Conservation (phyloP, 1,140 invertebrate species). For the Neodiprion lecontei region DNA sequence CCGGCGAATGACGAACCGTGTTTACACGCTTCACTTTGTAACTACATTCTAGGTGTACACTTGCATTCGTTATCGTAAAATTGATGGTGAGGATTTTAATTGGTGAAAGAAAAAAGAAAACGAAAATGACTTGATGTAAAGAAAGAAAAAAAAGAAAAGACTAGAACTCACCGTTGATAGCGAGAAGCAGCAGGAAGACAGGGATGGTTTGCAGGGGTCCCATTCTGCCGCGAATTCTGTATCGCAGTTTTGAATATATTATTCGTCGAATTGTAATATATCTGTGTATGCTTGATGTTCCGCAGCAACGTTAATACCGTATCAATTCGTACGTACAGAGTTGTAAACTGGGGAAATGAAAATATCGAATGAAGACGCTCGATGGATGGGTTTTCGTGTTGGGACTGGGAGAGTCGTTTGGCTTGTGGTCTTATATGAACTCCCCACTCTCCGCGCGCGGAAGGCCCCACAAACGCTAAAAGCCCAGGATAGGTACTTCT, state of each 20-base stretch:
- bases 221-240: slow-evolving; percentile 37
- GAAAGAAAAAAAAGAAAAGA: background rate
- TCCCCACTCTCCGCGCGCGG: slow-evolving; percentile 52
- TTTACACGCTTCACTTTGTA: too few relatives aligned
- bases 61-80: too few relatives aligned
- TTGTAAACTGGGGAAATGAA: slow-evolving; percentile 22
- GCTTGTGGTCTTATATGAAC: slow-evolving; percentile 60
- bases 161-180: slow-evolving; percentile 49
- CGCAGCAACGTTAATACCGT: background rate
- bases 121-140: too few relatives aligned
- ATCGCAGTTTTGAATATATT: too few relatives aligned
- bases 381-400: slow-evolving; percentile 61
- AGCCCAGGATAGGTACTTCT: background rate
- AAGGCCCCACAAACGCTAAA: slow-evolving; percentile 10
- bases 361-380: slow-evolving; percentile 50
- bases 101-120: too few relatives aligned
- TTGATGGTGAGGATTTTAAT: too few relatives aligned
- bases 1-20: too few relatives aligned
- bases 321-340: slow-evolving; percentile 13
- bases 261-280: too few relatives aligned
- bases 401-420: slow-evolving; percentile 60
- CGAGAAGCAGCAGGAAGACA: slow-evolving; percentile 49
- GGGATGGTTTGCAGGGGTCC: slow-evolving; percentile 43
- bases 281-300: too few relatives aligned
- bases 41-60: too few relatives aligned